These are phyloP conservation scores for Chaetodon auriga DNA, from an alignment of 2,113 vertebrate species.

Conservation along the genomic window DNA sequence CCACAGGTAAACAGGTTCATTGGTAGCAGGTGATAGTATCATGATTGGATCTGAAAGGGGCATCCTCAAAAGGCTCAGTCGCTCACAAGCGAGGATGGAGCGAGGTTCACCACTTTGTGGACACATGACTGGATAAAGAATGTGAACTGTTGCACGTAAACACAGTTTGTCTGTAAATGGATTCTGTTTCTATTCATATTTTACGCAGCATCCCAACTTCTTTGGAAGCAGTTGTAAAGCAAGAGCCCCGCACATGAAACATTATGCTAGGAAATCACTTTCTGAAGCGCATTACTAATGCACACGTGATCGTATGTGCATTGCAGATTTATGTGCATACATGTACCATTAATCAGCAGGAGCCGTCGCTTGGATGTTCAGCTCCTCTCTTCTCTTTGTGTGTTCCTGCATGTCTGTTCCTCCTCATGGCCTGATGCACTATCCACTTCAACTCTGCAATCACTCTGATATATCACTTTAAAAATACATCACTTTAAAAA, in stretches of 20 bases:
- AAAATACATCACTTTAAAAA: slow-evolving; percentile 57
- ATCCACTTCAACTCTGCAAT: slow-evolving; percentile 9
- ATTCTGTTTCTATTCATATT: neutral
- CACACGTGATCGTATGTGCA: neutral
- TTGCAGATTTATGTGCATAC: neutral
- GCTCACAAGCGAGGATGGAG: too few relatives aligned
- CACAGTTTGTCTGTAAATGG: too few relatives aligned
- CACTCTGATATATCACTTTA: slow-evolving; percentile 32
- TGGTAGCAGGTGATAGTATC: too few relatives aligned
- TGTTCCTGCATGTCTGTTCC: slow-evolving; percentile 20
- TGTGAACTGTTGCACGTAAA: neutral
- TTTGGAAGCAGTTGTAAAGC: neutral
- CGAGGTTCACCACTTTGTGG: too few relatives aligned
- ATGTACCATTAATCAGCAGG: neutral
- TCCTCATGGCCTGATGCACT: neutral
- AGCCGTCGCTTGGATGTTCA: neutral
- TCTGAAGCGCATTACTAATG: neutral
- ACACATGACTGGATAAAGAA: too few relatives aligned
- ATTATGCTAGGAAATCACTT: neutral
- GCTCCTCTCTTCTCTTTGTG: neutral
- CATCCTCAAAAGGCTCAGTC: too few relatives aligned
- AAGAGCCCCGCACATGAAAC: neutral
- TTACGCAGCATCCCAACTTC: too few relatives aligned
- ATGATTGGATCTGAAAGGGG: too few relatives aligned
- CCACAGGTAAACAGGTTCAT: too few relatives aligned